Conservation (phyloP, 2,888 invertebrate genomes). For the Neoaliturus tenellus region DNA sequence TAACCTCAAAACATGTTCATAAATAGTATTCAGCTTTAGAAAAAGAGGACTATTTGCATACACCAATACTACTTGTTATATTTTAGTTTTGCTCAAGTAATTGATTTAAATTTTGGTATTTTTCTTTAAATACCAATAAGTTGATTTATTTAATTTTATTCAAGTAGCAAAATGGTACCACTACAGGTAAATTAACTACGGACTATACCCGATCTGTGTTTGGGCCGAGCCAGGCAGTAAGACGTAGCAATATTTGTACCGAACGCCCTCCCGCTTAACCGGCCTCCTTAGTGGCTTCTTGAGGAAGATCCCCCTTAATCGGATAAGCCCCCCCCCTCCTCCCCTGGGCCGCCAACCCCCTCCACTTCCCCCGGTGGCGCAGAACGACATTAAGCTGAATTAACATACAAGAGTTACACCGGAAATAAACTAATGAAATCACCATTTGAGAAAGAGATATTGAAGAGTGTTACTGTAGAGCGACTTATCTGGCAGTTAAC, state of each 20-base stretch:
- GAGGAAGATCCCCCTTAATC: conserved; percentile 54
- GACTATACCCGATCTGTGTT: neutral
- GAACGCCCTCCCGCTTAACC: conserved; percentile 26
- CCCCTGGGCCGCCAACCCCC: neutral
- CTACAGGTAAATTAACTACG: too few species aligned
- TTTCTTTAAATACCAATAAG: too few species aligned
- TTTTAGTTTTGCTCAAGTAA: too few species aligned
- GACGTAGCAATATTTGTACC: conserved; percentile 51
- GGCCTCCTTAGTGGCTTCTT: conserved; percentile 55
- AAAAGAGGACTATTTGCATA: too few species aligned
- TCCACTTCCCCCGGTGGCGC: neutral
- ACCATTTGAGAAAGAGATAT: conserved; percentile 34
- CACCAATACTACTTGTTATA: too few species aligned
- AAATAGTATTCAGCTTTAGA: too few species aligned
- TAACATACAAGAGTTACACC: conserved; percentile 54
- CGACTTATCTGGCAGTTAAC: neutral
- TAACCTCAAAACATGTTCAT: too few species aligned
- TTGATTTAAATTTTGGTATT: too few species aligned
- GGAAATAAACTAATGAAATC: conserved; percentile 56
- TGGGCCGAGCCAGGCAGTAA: neutral
- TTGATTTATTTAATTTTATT: too few species aligned
- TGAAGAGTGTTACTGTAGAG: conserved; percentile 7
- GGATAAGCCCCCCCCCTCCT: conserved; percentile 51
- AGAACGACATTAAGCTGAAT: conserved; percentile 55
- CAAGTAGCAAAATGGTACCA: too few species aligned